phyloP scores from a whole-genome alignment of 2,797 vertebrate genomes.

The Sebastes matsubarae region DNA sequence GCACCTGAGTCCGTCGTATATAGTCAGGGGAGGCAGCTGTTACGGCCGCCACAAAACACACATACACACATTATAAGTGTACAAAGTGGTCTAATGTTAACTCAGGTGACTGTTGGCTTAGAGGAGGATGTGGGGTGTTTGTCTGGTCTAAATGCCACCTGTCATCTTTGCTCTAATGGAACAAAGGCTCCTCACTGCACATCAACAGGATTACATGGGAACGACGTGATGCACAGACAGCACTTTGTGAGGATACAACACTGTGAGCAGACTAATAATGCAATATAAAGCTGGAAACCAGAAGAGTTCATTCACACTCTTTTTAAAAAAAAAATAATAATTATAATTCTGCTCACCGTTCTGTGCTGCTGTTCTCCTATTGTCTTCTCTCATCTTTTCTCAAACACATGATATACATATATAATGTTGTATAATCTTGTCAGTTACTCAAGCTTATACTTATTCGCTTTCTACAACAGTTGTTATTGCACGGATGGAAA shows the following conservation, averaged over 20 bases:
- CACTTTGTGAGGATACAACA: background rate
- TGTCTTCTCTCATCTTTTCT: background rate
- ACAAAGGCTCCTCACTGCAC: slow-evolving; percentile 52
- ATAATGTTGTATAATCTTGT: background rate
- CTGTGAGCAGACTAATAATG: background rate
- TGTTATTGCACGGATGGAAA: slow-evolving; percentile 23
- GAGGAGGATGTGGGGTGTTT: slow-evolving; percentile 84
- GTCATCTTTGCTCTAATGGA: slow-evolving; percentile 77
- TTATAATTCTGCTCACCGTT: background rate
- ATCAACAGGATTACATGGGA: slow-evolving; percentile 33
- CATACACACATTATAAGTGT: slow-evolving; percentile 5
- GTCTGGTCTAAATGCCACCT: slow-evolving; percentile 88
- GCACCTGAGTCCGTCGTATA: slow-evolving; percentile 73
- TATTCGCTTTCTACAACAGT: slow-evolving; percentile 18
- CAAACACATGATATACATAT: background rate
- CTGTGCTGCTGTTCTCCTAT: background rate
- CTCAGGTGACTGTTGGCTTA: slow-evolving; percentile 85
- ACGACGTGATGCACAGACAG: slow-evolving; percentile 15
- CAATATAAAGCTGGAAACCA: background rate
- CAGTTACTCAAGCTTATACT: background rate
- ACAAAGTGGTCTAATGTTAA: slow-evolving; percentile 66
- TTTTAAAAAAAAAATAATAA: background rate
- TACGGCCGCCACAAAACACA: slow-evolving; percentile 48
- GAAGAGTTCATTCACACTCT: background rate
- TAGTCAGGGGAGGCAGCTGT: slow-evolving; percentile 70